Percentiles rank a stretch among this genome's conserved stretches.
Conservation (phyloP, 2,888 invertebrate species). For the Pycnomerus fuliginosus region DNA sequence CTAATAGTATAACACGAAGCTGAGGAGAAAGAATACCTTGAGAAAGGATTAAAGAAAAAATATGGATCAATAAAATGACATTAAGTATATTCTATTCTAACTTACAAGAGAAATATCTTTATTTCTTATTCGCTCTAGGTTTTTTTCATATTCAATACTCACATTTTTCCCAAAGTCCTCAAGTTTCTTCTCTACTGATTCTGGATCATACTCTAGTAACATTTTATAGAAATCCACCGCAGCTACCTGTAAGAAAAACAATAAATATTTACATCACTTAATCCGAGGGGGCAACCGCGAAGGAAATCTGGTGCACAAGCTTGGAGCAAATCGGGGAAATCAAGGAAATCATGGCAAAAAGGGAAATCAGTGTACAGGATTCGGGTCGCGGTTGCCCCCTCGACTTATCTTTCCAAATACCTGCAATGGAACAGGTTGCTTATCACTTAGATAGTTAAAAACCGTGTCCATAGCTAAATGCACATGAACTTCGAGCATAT, state of each 20-base stretch:
- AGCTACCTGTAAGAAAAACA: conserved; percentile 50
- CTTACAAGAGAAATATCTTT: too few relatives aligned
- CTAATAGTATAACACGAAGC: too few relatives aligned
- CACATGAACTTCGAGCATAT: conserved; percentile 52
- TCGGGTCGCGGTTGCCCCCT: too few relatives aligned
- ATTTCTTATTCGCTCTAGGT: conserved; percentile 20
- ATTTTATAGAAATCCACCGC: conserved; percentile 59
- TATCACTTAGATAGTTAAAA: conserved; percentile 58
- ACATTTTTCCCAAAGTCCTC: conserved; percentile 10
- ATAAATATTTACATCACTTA: conserved; percentile 6
- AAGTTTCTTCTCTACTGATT: not conserved
- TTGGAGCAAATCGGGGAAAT: too few relatives aligned
- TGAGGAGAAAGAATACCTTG: too few relatives aligned
- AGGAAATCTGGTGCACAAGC: too few relatives aligned
- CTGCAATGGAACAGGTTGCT: conserved; percentile 65
- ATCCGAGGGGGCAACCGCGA: too few relatives aligned
- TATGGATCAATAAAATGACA: too few relatives aligned
- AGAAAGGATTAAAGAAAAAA: too few relatives aligned
- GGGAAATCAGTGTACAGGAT: too few relatives aligned
- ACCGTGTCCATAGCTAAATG: conserved; percentile 52
- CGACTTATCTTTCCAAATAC: conserved; percentile 51
- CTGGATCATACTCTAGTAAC: conserved; percentile 53
- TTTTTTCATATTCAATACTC: conserved; percentile 32
- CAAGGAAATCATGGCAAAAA: too few relatives aligned
- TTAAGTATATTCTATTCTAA: too few relatives aligned